phyloP scores from a whole-genome alignment of 1,140 invertebrate genomes.

The Drosophila elegans region DNA sequence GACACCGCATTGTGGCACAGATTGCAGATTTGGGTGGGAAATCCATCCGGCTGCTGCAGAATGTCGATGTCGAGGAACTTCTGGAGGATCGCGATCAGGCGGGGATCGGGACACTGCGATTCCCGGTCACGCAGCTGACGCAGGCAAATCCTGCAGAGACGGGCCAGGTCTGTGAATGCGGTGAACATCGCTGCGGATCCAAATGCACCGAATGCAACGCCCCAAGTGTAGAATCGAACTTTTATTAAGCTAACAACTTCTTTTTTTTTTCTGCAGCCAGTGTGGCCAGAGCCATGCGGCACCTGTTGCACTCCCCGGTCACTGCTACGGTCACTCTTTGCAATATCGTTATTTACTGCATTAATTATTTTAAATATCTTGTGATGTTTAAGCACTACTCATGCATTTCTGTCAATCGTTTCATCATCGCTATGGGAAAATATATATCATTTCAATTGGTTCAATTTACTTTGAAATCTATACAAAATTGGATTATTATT shows the following conservation, averaged over 20 bases:
- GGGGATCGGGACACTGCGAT: constrained; percentile 15
- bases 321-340: neutral
- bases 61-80: constrained; percentile 68
- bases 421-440: too few species aligned
- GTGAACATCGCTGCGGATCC: constrained; percentile 55
- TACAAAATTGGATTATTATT: too few species aligned
- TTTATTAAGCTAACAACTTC: neutral
- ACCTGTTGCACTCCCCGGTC: neutral
- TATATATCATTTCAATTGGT: too few species aligned
- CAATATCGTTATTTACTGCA: neutral
- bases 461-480: too few species aligned
- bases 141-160: constrained; percentile 73
- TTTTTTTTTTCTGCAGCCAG: neutral
- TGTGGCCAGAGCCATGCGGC: neutral
- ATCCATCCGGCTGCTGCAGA: constrained; percentile 48
- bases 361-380: neutral
- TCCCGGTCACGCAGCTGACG: constrained; percentile 57
- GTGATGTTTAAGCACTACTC: too few species aligned
- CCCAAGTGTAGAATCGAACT: neutral
- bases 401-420: too few species aligned
- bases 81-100: constrained; percentile 42
- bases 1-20: constrained; percentile 67
- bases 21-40: constrained; percentile 63
- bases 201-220: constrained; percentile 13
- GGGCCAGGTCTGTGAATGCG: constrained; percentile 56